phyloP scores from a whole-genome alignment of 2,797 vertebrate genomes.

The Chiroxiphia lanceolata region DNA sequence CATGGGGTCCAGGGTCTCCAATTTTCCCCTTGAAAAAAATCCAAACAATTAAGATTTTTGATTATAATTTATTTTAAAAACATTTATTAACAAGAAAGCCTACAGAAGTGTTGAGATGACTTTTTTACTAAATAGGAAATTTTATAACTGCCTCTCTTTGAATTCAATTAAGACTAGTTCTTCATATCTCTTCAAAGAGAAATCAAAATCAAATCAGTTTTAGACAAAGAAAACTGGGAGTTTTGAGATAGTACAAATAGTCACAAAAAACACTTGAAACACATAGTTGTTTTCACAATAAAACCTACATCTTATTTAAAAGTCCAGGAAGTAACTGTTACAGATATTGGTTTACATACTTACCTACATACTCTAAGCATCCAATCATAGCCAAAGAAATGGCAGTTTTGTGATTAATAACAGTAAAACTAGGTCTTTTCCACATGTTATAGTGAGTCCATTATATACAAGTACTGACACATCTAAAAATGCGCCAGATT shows the following conservation, averaged over 20 bases:
- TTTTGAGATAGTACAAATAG: neutral
- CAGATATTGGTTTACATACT: neutral
- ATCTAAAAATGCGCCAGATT: neutral
- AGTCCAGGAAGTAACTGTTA: neutral
- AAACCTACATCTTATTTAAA: neutral
- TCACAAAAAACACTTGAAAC: rapidly evolving
- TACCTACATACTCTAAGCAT: neutral
- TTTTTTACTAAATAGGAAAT: neutral
- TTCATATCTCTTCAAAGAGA: neutral
- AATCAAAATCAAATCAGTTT: neutral
- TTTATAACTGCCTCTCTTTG: neutral
- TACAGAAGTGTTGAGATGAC: neutral
- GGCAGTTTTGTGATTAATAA: neutral
- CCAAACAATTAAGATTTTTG: neutral
- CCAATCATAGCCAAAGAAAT: neutral
- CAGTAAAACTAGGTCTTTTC: neutral
- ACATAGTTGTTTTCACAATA: neutral
- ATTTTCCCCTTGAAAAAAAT: constrained; percentile 77
- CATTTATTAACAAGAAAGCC: neutral
- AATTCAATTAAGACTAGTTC: neutral
- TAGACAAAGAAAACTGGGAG: neutral
- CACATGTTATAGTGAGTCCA: neutral
- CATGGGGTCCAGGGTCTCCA: constrained; percentile 81
- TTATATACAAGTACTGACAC: neutral
- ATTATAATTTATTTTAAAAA: neutral